Base-by-base conservation (phyloP, 2,888 invertebrate species). In the Calameuta pallipes region DNA sequence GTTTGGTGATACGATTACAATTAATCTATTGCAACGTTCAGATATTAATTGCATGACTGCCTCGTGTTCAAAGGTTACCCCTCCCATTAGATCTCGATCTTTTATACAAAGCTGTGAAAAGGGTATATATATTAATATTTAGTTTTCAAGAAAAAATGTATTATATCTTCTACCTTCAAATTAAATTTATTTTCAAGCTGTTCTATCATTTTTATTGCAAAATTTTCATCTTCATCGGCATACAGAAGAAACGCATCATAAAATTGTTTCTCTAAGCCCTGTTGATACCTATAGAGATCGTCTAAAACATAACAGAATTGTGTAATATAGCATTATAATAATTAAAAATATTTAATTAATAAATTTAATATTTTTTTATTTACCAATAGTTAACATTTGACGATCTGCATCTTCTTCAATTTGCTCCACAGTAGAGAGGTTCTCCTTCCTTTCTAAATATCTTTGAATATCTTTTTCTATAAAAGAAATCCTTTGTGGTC, bases 191-290 rank as follows among this genome's bases (percentile, higher is more conserved):
- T 90, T 86, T 94, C 95, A 92, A 97, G 93, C 82, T 93, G 93
- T 0, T 92, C 92, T 30, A 96, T 92, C 79, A 97, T 92, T 84
- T 95, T 92, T 1, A 93, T 93, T 0, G 95, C 96, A 92, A 96
- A 96, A 4, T 93, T 92, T 23, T 93, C 92, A 88, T 97, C 97
- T 80, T 95, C 95, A 73, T 95, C 94, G 0, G 96, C 95, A 85
- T 94, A 96, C 37, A 97, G 89, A 13, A 97, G 94, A 87, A 96
- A 96, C 0, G 96, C 97, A 91, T 97, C 95, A 85, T 97, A 97
- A 69, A 91, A 92, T 86, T 96, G 95, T 12, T 94, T 93, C 87
- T 86, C 92, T 81, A 92, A 89, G 11, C 94, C 93, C 84, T 91
- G 88, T 13, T 91, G 89, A 13, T 92, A 83, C 74, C 93, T 91